A percentile compares a stretch with the other conserved stretches of the same genome.
phyloP scores from a whole-genome alignment of 1,140 invertebrate genomes.

The Melanaphis sacchari region DNA sequence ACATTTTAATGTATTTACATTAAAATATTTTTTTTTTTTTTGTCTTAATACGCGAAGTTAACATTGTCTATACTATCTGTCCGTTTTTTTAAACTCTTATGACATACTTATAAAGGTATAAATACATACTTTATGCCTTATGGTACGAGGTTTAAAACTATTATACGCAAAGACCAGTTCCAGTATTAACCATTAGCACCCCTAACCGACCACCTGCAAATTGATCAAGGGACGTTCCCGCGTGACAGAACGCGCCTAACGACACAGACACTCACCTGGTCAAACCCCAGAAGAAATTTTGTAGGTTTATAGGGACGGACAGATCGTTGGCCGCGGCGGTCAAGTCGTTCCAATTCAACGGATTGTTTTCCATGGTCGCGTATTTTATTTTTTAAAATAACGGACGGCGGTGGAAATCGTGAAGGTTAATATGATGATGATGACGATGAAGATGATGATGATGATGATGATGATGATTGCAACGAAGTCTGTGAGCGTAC shows the following conservation, averaged over 20 bases:
- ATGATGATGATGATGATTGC: no score
- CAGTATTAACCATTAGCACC: background rate
- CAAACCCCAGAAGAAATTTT: slow-evolving; percentile 50
- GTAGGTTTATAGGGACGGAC: slow-evolving; percentile 23
- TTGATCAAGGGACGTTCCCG: background rate
- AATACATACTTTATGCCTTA: background rate
- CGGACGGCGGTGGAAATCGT: background rate
- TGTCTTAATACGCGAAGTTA: no score
- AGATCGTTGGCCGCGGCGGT: background rate
- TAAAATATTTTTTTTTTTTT: no score
- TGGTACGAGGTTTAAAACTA: background rate
- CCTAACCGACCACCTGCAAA: background rate
- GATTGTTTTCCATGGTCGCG: slow-evolving; percentile 25
- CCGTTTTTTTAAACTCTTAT: no score
- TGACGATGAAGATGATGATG: background rate
- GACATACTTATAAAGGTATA: no score
- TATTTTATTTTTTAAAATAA: no score
- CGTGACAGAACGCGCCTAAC: background rate
- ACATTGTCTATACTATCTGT: no score
- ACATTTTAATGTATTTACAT: no score
- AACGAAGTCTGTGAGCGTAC: background rate
- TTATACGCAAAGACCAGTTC: background rate
- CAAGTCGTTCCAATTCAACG: slow-evolving; percentile 48
- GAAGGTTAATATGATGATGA: background rate
- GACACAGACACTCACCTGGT: slow-evolving; percentile 37